Conservation (phyloP, 2,888 invertebrate genomes). For the Mesorhabditis belari region DNA sequence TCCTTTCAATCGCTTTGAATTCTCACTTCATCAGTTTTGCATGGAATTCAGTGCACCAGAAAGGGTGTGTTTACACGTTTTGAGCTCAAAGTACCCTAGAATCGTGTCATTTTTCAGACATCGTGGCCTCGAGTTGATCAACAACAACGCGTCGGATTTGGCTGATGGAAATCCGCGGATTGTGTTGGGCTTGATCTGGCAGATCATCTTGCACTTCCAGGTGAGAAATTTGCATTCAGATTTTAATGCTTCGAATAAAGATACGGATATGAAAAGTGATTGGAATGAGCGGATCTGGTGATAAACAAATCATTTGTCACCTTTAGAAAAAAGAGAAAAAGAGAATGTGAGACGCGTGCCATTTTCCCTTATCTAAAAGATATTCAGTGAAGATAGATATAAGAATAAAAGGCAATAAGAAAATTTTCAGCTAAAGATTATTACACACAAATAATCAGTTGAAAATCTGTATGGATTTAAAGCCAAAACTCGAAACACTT, state of each 20-base stretch:
- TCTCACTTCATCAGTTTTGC: background rate
- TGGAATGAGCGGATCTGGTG: too few species aligned
- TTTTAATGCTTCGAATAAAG: too few species aligned
- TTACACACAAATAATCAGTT: constrained; percentile 13
- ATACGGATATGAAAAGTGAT: too few species aligned
- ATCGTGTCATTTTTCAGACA: background rate
- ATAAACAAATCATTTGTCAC: constrained; percentile 11
- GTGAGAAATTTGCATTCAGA: constrained; percentile 13
- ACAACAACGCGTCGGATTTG: constrained; percentile 52
- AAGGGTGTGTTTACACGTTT: too few species aligned
- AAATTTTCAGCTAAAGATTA: constrained; percentile 11
- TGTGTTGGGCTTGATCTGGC: constrained; percentile 53
- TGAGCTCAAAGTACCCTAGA: background rate
- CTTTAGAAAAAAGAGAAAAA: constrained; percentile 7
- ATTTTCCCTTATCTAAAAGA: background rate
- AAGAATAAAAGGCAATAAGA: constrained; percentile 3
- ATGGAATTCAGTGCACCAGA: background rate
- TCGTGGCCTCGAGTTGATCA: constrained; percentile 50
- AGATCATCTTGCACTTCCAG: constrained; percentile 53
- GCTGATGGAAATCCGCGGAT: constrained; percentile 53
- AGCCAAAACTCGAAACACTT: background rate
- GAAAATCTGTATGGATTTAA: background rate
- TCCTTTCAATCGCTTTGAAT: background rate
- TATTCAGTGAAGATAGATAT: background rate
- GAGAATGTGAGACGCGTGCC: constrained; percentile 13